Conservation (phyloP, 2,113 vertebrate species). For the Furnarius figulus region DNA sequence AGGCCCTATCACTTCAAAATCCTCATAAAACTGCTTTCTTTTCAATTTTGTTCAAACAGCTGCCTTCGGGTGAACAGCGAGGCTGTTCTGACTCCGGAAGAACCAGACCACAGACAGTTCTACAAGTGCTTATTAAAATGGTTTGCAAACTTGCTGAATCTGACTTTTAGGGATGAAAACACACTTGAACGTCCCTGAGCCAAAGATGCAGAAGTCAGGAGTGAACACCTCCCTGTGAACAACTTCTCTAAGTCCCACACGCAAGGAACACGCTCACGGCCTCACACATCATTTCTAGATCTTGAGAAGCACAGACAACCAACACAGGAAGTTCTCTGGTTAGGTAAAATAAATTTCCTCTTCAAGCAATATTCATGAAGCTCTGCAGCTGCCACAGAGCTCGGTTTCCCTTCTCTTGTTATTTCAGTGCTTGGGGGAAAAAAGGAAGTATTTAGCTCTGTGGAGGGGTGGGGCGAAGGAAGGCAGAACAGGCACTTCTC, state of each 20-base stretch:
- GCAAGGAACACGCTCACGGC: background rate
- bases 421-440: conserved; percentile 34
- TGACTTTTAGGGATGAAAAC: background rate
- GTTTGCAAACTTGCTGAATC: background rate
- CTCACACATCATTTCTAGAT: background rate
- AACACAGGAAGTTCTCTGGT: conserved; percentile 71
- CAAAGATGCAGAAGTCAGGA: background rate
- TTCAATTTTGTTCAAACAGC: background rate
- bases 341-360: conserved; percentile 77
- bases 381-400: conserved; percentile 34
- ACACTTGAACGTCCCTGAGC: background rate
- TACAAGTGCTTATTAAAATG: background rate
- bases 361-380: conserved; percentile 67
- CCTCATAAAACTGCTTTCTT: background rate
- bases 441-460: conserved; percentile 62
- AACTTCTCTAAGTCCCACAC: background rate
- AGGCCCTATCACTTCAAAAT: background rate
- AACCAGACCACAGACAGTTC: background rate
- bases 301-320: conserved; percentile 43
- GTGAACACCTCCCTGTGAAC: background rate
- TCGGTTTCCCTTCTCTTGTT: conserved; percentile 59
- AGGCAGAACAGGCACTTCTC: background rate
- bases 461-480: background rate
- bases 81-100: background rate
- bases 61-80: background rate